Evolutionary conservation across 2,888 invertebrate genomes (phyloP), one percentile per base, ranked within the genome.

Genomic region (Latheticus oryzae): DNA sequence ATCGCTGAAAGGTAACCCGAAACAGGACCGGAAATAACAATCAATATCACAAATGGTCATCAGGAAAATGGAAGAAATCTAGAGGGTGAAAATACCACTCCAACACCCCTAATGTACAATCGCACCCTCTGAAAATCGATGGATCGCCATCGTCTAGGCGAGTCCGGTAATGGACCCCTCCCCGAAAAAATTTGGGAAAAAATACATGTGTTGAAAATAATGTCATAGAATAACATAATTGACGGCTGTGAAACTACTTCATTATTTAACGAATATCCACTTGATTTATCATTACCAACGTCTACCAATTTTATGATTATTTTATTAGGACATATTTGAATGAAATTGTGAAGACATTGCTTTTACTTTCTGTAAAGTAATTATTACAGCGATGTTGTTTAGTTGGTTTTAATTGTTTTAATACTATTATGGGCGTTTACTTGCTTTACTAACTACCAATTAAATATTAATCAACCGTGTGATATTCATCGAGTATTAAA

Each of bases 241-340:
- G 48, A 33, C 35, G 24, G 33, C 35, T 48, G 24, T 16, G 17
- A 48, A 32, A 35, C 23, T 48, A 15, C 3, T 48, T 33, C 16
- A 48, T 48, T 48, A 48, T 48, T n/a, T 48, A 16, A 48, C 32
- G 35, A 48, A 15, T 35, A 35, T 48, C 48, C 35, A 48, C 35
- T 35, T 35, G 35, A 35, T 48, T 48, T 48, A 23, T 48, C 35
- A 48, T 48, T 48, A 48, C 9, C 9, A 21, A 11, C 35, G 33
- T 48, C 26, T 48, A 3, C 9, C 23, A 19, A 24, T 24, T 48
- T 35, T 47, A 47, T 33, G 21, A 48, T 24, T 35, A 35, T 48
- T 48, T 48, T 33, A 48, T 48, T 47, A 33, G n/a, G 19, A 21
- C n/a, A 38, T 7, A 11, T 23, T 11, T 38, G 2, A 38, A 42